Evolutionary conservation across 2,113 vertebrate genomes (phyloP).

Genomic region (Camelus dromedarius): DNA sequence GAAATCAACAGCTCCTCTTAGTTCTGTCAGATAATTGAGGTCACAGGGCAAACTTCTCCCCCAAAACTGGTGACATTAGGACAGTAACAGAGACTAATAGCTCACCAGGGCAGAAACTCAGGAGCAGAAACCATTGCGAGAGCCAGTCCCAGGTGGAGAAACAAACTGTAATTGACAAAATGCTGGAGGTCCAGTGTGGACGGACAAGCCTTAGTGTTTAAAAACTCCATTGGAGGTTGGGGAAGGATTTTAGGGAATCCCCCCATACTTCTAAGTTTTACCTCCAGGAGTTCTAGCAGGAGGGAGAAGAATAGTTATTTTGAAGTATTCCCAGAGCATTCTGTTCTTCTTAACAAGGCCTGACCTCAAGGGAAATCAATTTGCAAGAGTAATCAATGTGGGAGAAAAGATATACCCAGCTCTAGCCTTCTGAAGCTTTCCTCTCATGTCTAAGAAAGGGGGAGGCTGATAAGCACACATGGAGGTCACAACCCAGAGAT

Average conservation of each 20-base stretch:
- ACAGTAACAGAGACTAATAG: background rate
- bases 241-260: background rate
- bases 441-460: accelerated
- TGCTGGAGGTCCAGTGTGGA: background rate
- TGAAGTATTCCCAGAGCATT: background rate
- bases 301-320: background rate
- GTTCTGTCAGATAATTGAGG: background rate
- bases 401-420: background rate
- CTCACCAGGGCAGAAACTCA: background rate
- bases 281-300: background rate
- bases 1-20: background rate
- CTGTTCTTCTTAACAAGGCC: background rate
- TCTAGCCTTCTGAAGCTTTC: background rate
- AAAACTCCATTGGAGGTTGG: background rate
- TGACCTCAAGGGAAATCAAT: background rate
- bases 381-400: background rate
- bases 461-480: background rate
- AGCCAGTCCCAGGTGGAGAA: background rate
- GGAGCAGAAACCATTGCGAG: background rate
- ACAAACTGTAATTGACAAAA: background rate
- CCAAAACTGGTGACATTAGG: background rate
- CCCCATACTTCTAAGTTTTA: background rate
- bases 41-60: background rate
- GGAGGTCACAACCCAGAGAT: background rate
- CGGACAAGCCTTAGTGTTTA: background rate